These are phyloP conservation scores for Cairina moschata DNA, from an alignment of 2,113 vertebrate species.

Conservation along the genomic window DNA sequence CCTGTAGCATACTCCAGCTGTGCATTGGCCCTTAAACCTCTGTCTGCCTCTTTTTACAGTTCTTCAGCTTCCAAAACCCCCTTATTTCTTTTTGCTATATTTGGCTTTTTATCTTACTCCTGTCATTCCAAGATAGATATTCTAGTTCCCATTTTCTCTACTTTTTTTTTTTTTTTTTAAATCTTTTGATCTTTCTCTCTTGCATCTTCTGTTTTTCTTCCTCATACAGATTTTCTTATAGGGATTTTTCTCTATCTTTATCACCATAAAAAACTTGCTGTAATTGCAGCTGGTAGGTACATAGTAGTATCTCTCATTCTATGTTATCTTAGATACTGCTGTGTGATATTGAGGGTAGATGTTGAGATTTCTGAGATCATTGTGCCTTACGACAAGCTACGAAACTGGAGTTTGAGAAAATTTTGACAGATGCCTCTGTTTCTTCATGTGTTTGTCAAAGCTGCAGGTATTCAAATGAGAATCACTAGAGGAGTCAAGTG, in stretches of 20 bases:
- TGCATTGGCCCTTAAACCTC: not conserved
- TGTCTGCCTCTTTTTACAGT: not conserved
- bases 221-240: not conserved
- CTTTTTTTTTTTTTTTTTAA: not conserved
- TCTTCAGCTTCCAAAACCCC: not conserved
- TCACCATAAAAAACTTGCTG: not conserved
- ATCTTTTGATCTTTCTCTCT: not conserved
- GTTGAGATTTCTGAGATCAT: not conserved
- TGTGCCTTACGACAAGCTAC: not conserved
- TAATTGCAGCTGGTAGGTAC: not conserved
- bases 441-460: not conserved
- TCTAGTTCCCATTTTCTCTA: not conserved
- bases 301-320: not conserved
- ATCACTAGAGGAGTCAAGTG: not conserved
- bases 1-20: not conserved
- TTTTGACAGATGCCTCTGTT: not conserved
- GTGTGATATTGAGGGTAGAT: not conserved
- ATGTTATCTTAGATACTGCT: not conserved
- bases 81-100: not conserved
- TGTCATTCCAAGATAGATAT: not conserved
- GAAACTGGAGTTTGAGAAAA: not conserved
- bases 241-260: not conserved
- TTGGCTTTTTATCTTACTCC: not conserved
- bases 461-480: not conserved
- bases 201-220: not conserved